phyloP scores from a whole-genome alignment of 2,888 invertebrate genomes.

The Panopea generosa region DNA sequence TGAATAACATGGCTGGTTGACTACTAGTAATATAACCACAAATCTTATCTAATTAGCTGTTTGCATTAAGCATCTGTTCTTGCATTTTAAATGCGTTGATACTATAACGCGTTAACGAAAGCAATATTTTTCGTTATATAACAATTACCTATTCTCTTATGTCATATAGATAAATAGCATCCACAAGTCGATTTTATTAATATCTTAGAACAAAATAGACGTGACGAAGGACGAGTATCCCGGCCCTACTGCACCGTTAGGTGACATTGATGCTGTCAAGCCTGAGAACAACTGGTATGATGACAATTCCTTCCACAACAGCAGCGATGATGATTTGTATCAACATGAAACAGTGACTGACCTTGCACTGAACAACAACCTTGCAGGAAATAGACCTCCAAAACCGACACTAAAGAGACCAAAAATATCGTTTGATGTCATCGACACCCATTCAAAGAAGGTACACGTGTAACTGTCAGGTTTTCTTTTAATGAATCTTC shows the following conservation, averaged over 20 bases:
- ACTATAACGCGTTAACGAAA: too few relatives aligned
- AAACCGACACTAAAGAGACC: conserved; percentile 14
- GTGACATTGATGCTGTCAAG: not conserved
- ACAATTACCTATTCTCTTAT: too few relatives aligned
- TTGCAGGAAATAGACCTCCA: not conserved
- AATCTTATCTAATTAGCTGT: too few relatives aligned
- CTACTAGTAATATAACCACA: too few relatives aligned
- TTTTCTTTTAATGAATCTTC: too few relatives aligned
- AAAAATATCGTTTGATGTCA: conserved; percentile 20
- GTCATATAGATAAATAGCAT: too few relatives aligned
- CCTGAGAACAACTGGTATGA: conserved; percentile 24
- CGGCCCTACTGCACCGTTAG: conserved; percentile 6
- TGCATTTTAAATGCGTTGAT: too few relatives aligned
- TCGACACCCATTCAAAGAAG: conserved; percentile 44
- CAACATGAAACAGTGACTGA: conserved; percentile 19
- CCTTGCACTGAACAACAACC: not conserved
- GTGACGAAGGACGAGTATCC: conserved; percentile 17
- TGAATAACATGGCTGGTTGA: too few relatives aligned
- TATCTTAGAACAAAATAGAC: conserved; percentile 25
- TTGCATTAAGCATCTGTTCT: too few relatives aligned
- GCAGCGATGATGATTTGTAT: conserved; percentile 28
- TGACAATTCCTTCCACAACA: conserved; percentile 24
- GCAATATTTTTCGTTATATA: too few relatives aligned
- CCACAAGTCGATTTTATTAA: too few relatives aligned
- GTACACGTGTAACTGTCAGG: too few relatives aligned